Evolutionary conservation across 64 coral and sea anemone species (phyloP), one percentile per base, ranked within the genome.

Genomic region (Pocillopora verrucosa): DNA sequence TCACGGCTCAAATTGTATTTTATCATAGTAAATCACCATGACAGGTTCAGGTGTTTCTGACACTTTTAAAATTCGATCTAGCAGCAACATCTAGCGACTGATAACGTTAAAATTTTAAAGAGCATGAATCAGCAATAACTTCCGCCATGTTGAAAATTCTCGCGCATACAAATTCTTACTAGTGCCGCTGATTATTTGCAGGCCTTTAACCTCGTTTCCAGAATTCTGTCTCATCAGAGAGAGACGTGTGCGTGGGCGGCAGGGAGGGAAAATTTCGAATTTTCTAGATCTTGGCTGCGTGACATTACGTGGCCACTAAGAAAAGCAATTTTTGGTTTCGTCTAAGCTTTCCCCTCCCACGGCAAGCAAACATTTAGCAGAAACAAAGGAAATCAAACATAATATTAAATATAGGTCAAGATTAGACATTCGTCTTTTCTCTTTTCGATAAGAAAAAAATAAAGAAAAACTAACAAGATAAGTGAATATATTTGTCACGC

Each of bases 301-400:
- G 24, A 89, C 51, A 93, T 93, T 93, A 93, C 92, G 87, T 93
- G 65, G 92, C 73, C 79, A 78, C 87, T 85, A 93, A 72, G 92
- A 89, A 93, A 93, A 93, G 92, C 64, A 67, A 57, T 68, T 34
- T 20, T 76, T 45, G 3, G 19, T 37, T 60, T 74, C 12, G 56
- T 78, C 88, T 35, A 19, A 22, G 30, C 2, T 36, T 83, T 68
- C 36, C 65, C 67, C 24, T 24, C 16, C 11, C 7, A 19, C 16
- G 62, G 45, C 34, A 45, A 19, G 36, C 64, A 56, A n/a, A 26
- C 76, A 36, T 36, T 58, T n/a, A n/a, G 19, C 10, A 61, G 73
- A 82, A 64, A 75, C 34, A 76, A 70, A 85, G 65, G 65, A 56
- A 85, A 72, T 65, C 36, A n/a, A 85, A 72, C 64, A 85, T 24